Conservation (phyloP, 2,113 vertebrate species). For the Stigmatopora argus region DNA sequence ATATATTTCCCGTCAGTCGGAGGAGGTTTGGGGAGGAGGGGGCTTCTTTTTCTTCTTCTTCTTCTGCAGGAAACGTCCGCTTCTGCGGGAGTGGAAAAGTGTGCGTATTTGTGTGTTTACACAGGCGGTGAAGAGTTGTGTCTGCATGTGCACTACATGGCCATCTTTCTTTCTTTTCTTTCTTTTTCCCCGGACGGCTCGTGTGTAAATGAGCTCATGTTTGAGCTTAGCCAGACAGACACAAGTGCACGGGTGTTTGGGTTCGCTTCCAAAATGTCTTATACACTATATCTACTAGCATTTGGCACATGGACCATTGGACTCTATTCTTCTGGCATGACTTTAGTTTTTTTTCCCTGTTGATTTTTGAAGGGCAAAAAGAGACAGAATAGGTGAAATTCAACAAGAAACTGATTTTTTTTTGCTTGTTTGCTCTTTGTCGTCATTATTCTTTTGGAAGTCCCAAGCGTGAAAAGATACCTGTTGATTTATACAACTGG, state of each 20-base stretch:
- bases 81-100: constrained; percentile 55
- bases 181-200: constrained; percentile 16
- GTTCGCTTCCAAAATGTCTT: constrained; percentile 29
- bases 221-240: constrained; percentile 56
- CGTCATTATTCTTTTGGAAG: constrained; percentile 23
- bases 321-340: constrained; percentile 41
- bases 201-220: constrained; percentile 57
- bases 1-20: constrained; percentile 46
- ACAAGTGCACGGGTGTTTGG: constrained; percentile 41
- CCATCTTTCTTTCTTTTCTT: constrained; percentile 9
- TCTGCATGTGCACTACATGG: constrained; percentile 5
- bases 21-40: neutral
- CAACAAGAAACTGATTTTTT: constrained; percentile 68
- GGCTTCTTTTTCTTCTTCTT: neutral
- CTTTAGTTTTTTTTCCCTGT: constrained; percentile 56
- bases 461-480: constrained; percentile 27
- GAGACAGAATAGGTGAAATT: constrained; percentile 50
- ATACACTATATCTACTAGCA: constrained; percentile 29
- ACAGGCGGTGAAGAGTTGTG: constrained; percentile 19
- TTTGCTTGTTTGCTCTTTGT: constrained; percentile 61
- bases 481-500: constrained; percentile 55
- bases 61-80: constrained; percentile 55
- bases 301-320: constrained; percentile 6
- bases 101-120: constrained; percentile 23
- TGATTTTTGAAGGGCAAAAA: constrained; percentile 35